A percentile compares a stretch with the other conserved stretches of the same genome.
Conservation (phyloP, 1,140 invertebrate genomes). For the Drosophila asahinai region DNA sequence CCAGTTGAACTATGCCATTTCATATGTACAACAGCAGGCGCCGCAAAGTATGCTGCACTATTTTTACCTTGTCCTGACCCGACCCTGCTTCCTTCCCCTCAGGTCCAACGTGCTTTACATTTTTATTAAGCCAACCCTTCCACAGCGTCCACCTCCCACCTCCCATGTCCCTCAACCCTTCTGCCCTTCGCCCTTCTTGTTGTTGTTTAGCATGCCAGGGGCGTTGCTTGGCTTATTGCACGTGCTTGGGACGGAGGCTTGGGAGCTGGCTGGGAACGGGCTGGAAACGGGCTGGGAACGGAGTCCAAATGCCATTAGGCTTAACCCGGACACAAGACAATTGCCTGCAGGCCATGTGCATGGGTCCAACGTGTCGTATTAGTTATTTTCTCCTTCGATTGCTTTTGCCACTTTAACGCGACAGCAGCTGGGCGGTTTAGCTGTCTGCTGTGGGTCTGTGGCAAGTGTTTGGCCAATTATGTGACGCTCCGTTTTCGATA, state of each 20-base stretch:
- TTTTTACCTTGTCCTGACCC: constrained; percentile 63
- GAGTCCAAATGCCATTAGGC: constrained; percentile 76
- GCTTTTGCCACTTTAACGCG: constrained; percentile 82
- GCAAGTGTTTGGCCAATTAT: constrained; percentile 77
- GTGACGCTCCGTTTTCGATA: constrained; percentile 77
- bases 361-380: constrained; percentile 80
- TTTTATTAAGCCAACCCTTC: constrained; percentile 82
- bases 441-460: constrained; percentile 28
- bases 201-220: constrained; percentile 79
- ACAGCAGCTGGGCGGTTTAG: constrained; percentile 52
- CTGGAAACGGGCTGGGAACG: constrained; percentile 2
- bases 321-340: constrained; percentile 76
- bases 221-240: constrained; percentile 83
- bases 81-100: constrained; percentile 1
- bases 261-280: neutral
- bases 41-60: constrained; percentile 76
- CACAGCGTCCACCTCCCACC: constrained; percentile 5
- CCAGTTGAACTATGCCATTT: constrained; percentile 83
- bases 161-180: neutral
- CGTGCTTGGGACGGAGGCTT: constrained; percentile 62
- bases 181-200: constrained; percentile 11
- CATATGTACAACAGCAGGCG: constrained; percentile 70
- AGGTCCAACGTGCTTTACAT: constrained; percentile 77
- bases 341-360: constrained; percentile 77
- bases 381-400: constrained; percentile 84